These are phyloP conservation scores for Piprites chloris DNA, from an alignment of 2,113 vertebrate species.

Conservation along the genomic window DNA sequence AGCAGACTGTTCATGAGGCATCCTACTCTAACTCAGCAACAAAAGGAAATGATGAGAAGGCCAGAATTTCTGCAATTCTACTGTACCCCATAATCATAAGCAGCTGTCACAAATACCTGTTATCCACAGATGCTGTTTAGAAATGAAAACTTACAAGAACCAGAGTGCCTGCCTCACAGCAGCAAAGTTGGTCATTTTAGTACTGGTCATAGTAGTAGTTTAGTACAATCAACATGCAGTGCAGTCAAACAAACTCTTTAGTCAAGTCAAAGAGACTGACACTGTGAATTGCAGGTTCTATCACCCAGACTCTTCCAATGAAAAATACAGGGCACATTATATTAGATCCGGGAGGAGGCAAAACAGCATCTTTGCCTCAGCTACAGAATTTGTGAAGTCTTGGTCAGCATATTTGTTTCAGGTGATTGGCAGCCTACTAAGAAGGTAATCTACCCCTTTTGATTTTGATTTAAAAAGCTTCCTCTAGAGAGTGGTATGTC, in stretches of 20 bases:
- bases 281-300: background rate
- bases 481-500: background rate
- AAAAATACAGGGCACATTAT: background rate
- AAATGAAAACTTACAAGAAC: background rate
- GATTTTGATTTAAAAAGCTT: background rate
- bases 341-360: background rate
- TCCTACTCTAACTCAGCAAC: background rate
- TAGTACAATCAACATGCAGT: background rate
- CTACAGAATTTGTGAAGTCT: background rate
- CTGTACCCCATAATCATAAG: background rate
- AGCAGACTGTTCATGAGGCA: background rate
- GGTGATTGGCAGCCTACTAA: background rate
- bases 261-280: background rate
- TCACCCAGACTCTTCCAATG: background rate
- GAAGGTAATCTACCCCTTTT: background rate
- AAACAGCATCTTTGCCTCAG: background rate
- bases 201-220: background rate
- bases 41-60: background rate
- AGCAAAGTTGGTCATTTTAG: background rate
- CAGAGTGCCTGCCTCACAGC: background rate
- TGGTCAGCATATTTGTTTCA: background rate
- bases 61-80: background rate
- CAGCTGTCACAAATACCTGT: background rate
- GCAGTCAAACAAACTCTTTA: background rate
- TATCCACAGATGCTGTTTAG: background rate